Percentiles rank a stretch among this genome's conserved stretches.
phyloP scores from a whole-genome alignment of 2,113 vertebrate genomes.

The Serilophus lunatus region DNA sequence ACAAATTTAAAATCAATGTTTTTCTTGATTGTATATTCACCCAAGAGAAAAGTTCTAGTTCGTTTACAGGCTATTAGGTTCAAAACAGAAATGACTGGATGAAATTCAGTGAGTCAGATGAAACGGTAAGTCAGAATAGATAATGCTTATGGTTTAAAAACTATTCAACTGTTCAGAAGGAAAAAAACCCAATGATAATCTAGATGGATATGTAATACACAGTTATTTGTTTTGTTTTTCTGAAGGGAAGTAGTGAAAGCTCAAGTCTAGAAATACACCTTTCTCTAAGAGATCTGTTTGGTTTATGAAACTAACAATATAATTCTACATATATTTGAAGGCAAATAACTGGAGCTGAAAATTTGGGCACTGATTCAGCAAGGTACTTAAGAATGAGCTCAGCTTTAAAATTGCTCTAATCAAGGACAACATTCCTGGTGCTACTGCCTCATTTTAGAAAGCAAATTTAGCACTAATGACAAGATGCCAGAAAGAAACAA shows the following conservation, averaged over 20 bases:
- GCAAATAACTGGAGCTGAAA: neutral
- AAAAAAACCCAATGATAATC: neutral
- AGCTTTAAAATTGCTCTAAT: neutral
- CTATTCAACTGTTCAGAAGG: neutral
- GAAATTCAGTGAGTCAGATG: conserved; percentile 13
- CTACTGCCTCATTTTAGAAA: neutral
- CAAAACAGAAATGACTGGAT: neutral
- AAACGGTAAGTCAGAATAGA: neutral
- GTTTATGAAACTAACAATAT: neutral
- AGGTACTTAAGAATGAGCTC: neutral
- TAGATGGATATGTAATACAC: neutral
- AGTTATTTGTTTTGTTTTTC: neutral
- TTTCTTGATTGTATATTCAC: conserved; percentile 26
- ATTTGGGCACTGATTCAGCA: neutral
- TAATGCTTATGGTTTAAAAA: neutral
- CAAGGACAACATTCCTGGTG: neutral
- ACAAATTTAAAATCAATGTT: conserved; percentile 24
- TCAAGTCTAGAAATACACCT: neutral
- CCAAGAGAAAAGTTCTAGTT: conserved; percentile 30
- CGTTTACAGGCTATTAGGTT: neutral
- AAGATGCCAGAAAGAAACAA: neutral
- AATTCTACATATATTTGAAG: neutral
- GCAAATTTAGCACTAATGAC: conserved; percentile 11
- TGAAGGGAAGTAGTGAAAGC: neutral
- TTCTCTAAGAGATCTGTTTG: neutral